Percentiles rank a stretch among this genome's conserved stretches.
These are phyloP conservation scores for Calosoma granatense DNA, from an alignment of 1,140 invertebrate species.

Conservation along the genomic window DNA sequence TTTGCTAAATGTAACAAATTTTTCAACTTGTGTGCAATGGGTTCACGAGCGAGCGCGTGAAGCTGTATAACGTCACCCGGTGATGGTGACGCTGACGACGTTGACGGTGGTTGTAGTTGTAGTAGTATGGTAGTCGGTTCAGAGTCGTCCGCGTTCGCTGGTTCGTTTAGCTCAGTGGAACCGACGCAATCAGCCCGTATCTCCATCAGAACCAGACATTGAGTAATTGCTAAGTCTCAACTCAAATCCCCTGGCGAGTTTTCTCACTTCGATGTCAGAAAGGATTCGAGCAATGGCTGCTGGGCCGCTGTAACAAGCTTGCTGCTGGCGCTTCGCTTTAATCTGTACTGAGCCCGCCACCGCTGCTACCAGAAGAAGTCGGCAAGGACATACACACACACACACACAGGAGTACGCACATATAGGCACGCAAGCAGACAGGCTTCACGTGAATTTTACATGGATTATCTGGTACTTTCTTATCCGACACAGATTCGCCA, in stretches of 20 bases:
- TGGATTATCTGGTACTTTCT: no score
- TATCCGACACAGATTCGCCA: no score
- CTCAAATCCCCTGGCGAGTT: not conserved
- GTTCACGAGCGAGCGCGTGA: no score
- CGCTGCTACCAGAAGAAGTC: no score
- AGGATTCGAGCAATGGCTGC: not conserved
- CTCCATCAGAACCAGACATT: not conserved
- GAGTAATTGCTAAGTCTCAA: conserved; percentile 6
- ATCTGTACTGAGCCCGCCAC: not conserved
- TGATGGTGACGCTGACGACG: no score
- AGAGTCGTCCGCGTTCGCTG: no score
- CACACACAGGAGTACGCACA: no score
- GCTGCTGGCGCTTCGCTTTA: not conserved
- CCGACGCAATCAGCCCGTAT: conserved; percentile 5
- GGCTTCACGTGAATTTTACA: not conserved
- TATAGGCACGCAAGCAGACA: not conserved
- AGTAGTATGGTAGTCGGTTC: not conserved
- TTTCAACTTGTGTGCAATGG: no score
- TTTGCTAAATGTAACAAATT: conserved; percentile 1
- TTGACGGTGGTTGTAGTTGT: not conserved
- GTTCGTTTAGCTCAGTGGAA: not conserved
- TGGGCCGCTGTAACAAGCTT: not conserved
- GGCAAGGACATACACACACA: no score
- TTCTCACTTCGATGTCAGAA: conserved; percentile 2
- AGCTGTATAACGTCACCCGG: no score